These are phyloP conservation scores for Emydoidea blandingii DNA, from an alignment of 2,797 vertebrate genomes.

Conservation along the genomic window DNA sequence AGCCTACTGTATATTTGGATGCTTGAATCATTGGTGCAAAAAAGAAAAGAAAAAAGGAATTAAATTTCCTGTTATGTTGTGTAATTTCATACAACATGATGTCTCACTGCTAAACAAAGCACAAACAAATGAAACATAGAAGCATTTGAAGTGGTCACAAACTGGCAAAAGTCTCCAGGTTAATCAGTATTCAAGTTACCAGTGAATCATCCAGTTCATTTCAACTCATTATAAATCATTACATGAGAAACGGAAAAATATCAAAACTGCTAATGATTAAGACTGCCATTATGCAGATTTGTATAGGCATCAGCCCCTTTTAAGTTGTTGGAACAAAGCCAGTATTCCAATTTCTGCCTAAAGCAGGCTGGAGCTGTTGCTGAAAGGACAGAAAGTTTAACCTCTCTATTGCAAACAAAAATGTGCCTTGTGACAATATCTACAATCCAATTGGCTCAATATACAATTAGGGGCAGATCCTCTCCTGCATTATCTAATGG, in stretches of 20 bases:
- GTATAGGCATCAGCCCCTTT: slow-evolving; percentile 68
- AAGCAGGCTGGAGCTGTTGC: slow-evolving; percentile 37
- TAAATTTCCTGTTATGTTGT: slow-evolving; percentile 44
- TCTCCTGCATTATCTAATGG: background rate
- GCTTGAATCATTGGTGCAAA: slow-evolving; percentile 13
- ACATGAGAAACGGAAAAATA: slow-evolving; percentile 71
- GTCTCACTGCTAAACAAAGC: slow-evolving; percentile 42
- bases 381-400: slow-evolving; percentile 51
- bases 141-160: slow-evolving; percentile 55
- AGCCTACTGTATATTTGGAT: slow-evolving; percentile 30
- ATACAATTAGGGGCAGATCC: background rate
- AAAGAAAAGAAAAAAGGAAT: slow-evolving; percentile 25
- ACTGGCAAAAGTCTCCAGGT: slow-evolving; percentile 59
- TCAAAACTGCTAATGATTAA: slow-evolving; percentile 73
- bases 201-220: slow-evolving; percentile 58
- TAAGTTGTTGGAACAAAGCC: slow-evolving; percentile 70
- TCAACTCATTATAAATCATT: slow-evolving; percentile 66
- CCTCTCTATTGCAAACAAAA: slow-evolving; percentile 17
- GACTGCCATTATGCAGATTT: slow-evolving; percentile 69
- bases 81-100: slow-evolving; percentile 26
- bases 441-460: background rate
- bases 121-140: slow-evolving; percentile 66
- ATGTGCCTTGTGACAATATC: background rate
- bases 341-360: slow-evolving; percentile 64
- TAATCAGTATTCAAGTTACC: slow-evolving; percentile 69